Evolutionary conservation across 2,113 vertebrate species (phyloP).

Genomic region (Procavia capensis): DNA sequence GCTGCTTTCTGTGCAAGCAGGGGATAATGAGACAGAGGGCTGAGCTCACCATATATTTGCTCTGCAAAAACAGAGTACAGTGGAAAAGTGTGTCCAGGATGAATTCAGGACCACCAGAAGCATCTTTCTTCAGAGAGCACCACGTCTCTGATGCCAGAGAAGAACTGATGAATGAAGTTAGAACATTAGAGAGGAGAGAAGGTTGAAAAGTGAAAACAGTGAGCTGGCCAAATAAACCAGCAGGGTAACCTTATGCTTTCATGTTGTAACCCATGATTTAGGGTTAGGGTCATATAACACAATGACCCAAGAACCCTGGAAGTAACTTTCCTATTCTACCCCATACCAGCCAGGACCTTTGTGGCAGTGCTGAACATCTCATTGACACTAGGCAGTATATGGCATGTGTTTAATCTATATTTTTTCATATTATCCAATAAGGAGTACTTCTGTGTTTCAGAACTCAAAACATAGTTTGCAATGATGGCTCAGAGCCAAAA

Average conservation of each 20-base stretch:
- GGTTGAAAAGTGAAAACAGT: neutral
- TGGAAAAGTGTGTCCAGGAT: neutral
- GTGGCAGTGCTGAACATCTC: neutral
- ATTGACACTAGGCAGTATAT: no score
- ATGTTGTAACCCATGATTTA: neutral
- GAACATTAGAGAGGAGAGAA: neutral
- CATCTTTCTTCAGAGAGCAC: neutral
- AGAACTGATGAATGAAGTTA: neutral
- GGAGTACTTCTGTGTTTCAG: neutral
- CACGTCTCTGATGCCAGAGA: neutral
- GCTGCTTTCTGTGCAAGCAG: neutral
- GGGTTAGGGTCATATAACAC: neutral
- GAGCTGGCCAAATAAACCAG: neutral
- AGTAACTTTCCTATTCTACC: neutral
- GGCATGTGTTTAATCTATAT: neutral
- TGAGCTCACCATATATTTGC: neutral
- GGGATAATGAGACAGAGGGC: neutral
- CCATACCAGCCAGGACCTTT: neutral
- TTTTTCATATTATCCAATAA: neutral
- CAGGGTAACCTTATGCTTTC: neutral
- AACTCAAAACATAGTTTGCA: constrained; percentile 16
- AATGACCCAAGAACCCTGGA: neutral
- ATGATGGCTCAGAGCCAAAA: constrained; percentile 27
- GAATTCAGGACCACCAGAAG: neutral
- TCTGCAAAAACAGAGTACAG: neutral